These are phyloP conservation scores for Meiosimyza decipiens DNA, from an alignment of 2,888 invertebrate genomes.

Conservation along the genomic window DNA sequence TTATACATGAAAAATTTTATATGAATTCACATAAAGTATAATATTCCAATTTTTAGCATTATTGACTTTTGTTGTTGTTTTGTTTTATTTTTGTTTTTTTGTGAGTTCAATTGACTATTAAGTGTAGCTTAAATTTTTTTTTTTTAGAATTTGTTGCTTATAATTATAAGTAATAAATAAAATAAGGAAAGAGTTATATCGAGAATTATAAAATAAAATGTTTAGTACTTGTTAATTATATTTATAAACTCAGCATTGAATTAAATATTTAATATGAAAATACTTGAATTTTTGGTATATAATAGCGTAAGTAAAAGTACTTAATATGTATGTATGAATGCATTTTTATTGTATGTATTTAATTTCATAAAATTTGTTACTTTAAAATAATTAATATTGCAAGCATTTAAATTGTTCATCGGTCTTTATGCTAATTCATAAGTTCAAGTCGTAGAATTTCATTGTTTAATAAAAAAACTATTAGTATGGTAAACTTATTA, in stretches of 20 bases:
- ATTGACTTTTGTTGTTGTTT: no score
- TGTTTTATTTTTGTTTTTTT: no score
- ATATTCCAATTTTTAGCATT: not conserved
- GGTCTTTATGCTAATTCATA: not conserved
- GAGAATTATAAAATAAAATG: conserved; percentile 1
- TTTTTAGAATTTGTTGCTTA: not conserved
- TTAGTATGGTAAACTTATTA: no score
- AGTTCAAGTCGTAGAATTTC: no score
- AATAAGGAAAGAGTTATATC: not conserved
- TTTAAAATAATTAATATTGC: no score
- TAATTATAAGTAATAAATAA: not conserved
- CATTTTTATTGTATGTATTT: conserved; percentile 29
- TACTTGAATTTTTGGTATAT: conserved; percentile 35
- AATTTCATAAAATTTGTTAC: not conserved
- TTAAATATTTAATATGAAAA: conserved; percentile 28
- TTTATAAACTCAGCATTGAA: conserved; percentile 2
- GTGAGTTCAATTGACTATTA: conserved; percentile 23
- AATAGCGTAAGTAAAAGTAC: conserved; percentile 28
- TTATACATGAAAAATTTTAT: no score
- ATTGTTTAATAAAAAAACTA: no score
- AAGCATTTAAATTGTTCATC: no score
- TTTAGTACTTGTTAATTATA: conserved; percentile 1
- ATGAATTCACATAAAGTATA: not conserved
- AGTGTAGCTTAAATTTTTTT: conserved; percentile 22
- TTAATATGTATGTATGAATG: conserved; percentile 27